These are phyloP conservation scores for Cryptocephalus primarius DNA, from an alignment of 2,888 invertebrate genomes.

Conservation along the genomic window DNA sequence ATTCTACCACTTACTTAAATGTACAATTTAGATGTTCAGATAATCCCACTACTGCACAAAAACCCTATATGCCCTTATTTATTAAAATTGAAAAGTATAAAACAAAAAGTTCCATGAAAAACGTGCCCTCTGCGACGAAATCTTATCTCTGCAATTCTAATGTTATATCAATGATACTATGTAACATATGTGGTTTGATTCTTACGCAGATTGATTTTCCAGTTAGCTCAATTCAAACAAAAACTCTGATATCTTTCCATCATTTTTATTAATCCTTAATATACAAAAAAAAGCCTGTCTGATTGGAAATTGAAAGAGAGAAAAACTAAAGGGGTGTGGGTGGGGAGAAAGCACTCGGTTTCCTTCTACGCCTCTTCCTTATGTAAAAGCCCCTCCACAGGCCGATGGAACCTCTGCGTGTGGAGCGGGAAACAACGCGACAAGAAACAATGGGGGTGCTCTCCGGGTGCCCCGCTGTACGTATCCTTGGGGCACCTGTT, in stretches of 20 bases:
- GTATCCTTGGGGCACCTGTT: slow-evolving; percentile 10
- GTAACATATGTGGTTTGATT: too few species aligned
- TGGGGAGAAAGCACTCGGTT: slow-evolving; percentile 12
- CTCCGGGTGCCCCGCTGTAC: slow-evolving; percentile 11
- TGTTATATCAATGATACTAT: too few species aligned
- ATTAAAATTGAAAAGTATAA: too few species aligned
- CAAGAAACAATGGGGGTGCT: not conserved
- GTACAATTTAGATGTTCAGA: too few species aligned
- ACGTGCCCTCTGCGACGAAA: too few species aligned
- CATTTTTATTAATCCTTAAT: slow-evolving; percentile 29
- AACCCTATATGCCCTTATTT: too few species aligned
- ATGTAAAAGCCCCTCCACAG: slow-evolving; percentile 74
- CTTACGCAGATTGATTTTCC: too few species aligned
- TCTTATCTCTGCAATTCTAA: too few species aligned
- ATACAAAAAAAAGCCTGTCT: slow-evolving; percentile 19
- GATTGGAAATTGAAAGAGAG: slow-evolving; percentile 1
- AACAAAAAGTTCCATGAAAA: too few species aligned
- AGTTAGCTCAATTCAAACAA: slow-evolving; percentile 8
- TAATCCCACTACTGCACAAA: too few species aligned
- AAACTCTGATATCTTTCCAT: slow-evolving; percentile 20
- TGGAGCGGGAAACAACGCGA: too few species aligned
- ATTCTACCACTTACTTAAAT: too few species aligned
- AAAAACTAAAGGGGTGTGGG: not conserved
- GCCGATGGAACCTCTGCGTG: slow-evolving; percentile 63
- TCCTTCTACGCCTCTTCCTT: slow-evolving; percentile 63